phyloP scores from a whole-genome alignment of 2,113 vertebrate genomes.

The Pitta sordida region DNA sequence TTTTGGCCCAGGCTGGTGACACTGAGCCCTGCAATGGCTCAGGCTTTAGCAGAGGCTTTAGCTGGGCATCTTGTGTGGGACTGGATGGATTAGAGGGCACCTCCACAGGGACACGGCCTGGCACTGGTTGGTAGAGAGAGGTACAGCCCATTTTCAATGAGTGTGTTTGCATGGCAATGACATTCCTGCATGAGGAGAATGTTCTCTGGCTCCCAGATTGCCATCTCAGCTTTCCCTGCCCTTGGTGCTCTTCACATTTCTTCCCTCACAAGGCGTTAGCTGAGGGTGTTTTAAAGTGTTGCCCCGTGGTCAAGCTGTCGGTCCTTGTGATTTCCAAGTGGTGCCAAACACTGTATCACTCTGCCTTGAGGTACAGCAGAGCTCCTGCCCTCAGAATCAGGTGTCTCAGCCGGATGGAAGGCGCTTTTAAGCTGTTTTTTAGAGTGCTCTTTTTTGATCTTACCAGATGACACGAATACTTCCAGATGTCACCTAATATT shows the following conservation, averaged over 20 bases:
- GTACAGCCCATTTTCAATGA: not conserved
- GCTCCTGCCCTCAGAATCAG: not conserved
- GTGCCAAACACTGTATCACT: not conserved
- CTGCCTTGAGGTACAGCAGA: not conserved
- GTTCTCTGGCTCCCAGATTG: not conserved
- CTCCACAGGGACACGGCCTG: fast-evolving
- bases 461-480: not conserved
- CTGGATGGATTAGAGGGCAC: not conserved
- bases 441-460: not conserved
- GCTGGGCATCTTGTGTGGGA: not conserved
- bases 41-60: fast-evolving
- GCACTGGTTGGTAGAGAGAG: not conserved
- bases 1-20: not conserved
- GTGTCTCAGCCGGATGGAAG: not conserved
- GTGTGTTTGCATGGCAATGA: not conserved
- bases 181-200: not conserved
- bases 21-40: not conserved
- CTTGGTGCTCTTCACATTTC: not conserved
- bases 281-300: not conserved
- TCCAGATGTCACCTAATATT: not conserved
- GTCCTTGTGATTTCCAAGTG: not conserved
- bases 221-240: not conserved
- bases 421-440: not conserved
- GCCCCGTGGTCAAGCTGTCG: not conserved
- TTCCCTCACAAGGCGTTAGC: not conserved